These are phyloP conservation scores for Calidris pygmaea DNA, from an alignment of 2,113 vertebrate genomes.

Conservation along the genomic window DNA sequence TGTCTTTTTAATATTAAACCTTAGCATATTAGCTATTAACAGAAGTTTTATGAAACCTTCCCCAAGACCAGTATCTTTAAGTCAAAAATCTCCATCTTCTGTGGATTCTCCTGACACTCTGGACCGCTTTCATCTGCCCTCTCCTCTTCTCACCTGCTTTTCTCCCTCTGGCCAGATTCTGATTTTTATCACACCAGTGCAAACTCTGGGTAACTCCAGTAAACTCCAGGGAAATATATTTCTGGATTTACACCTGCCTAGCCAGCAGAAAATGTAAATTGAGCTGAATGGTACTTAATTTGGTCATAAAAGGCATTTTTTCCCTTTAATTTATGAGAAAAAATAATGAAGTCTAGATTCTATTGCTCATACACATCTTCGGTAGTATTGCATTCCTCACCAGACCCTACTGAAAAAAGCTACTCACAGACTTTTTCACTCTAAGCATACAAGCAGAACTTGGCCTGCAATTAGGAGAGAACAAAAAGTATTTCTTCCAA, in stretches of 20 bases:
- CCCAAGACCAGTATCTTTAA: background rate
- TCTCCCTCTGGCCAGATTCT: background rate
- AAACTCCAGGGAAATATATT: slow-evolving; percentile 20
- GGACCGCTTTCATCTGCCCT: background rate
- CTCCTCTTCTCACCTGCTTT: background rate
- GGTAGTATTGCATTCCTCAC: background rate
- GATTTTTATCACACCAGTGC: background rate
- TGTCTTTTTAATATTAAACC: background rate
- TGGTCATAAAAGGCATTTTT: background rate
- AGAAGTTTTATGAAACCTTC: slow-evolving; percentile 16
- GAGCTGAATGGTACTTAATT: background rate
- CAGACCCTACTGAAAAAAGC: background rate
- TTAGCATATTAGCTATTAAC: background rate
- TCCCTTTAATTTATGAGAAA: background rate
- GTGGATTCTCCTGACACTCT: background rate
- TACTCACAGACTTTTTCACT: background rate
- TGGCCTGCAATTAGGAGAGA: background rate
- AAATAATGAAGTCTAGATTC: background rate
- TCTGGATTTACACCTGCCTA: slow-evolving; percentile 7
- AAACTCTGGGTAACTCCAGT: background rate
- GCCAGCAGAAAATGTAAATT: slow-evolving; percentile 10
- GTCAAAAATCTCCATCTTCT: background rate
- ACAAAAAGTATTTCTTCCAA: background rate
- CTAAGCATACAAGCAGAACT: background rate
- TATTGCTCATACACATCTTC: background rate